Evolutionary conservation across 2,113 vertebrate species (phyloP), one percentile per base, ranked within the genome.

Genomic region (Antennarius striatus): DNA sequence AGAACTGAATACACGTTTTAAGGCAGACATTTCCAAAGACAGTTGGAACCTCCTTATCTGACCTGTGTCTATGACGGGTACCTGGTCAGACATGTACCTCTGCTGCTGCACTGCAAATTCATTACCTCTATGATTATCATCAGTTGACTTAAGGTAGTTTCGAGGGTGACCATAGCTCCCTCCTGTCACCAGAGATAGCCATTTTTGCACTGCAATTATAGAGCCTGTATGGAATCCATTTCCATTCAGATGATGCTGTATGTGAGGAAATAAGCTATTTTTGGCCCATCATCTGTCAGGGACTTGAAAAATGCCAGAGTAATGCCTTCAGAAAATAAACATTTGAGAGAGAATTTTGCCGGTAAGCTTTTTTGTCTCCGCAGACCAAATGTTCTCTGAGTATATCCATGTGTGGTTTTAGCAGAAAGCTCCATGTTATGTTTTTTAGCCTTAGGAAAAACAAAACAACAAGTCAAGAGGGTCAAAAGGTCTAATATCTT

Each of bases 251-350:
- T 83, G 17, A 75, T 13, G 6, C 64, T 30, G 56, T 70, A 56
- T 68, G 71, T 81, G 63, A 61, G 30, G 56, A 52, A 79, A 83
- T 61, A 47, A 42, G 54, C 29, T 51, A 63, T 71, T 51, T 65
- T 67, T 63, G 80, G 56, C 62, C 10, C 51, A 47, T 59, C 46
- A n/a, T 80, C 51, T 59, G 54, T 47, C 71, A 50, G 56, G 49
- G 55, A 52, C 13, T 65, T 74, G 55, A 83, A 74, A 79, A 71
- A 81, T 54, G 3, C 15, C 75, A 80, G 63, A 81, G 63, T 66
- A 78, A 83, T 79, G 55, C 53, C 45, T 65, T 67, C 46, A 79
- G 51, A 85, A 84, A 71, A 81, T 80, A 88, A 88, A 86, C 72
- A 82, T 61, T 64, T 64, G 43, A 73, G 58, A 60, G 17, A 67